Evolutionary conservation across 53 echinoderm and acorn worm species (phyloP).

Genomic region (Arbacia lixula): DNA sequence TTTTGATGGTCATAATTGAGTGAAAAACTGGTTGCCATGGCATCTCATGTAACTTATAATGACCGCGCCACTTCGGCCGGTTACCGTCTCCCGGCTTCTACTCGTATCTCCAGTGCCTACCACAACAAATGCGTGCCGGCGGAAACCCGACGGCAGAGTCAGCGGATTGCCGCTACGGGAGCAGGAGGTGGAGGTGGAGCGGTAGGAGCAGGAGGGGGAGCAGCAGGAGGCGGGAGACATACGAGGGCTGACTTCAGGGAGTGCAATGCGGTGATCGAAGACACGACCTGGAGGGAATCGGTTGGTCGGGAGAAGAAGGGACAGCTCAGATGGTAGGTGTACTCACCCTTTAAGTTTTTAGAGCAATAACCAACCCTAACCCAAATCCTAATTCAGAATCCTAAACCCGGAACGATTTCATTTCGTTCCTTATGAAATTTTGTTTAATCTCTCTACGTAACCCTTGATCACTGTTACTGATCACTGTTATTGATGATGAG

Average conservation of each 20-base stretch:
- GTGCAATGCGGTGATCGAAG: constrained; percentile 81
- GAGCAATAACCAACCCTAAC: too few species aligned
- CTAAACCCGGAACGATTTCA: too few species aligned
- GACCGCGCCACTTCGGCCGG: constrained; percentile 94
- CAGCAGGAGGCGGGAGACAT: constrained; percentile 51
- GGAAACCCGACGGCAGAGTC: constrained; percentile 44
- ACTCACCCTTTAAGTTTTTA: too few species aligned
- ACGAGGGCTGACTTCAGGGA: constrained; percentile 73
- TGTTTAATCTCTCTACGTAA: too few species aligned
- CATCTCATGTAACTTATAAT: constrained; percentile 54
- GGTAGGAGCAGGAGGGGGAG: background rate
- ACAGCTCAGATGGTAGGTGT: constrained; percentile 79
- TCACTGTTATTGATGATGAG: too few species aligned
- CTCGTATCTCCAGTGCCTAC: constrained; percentile 91
- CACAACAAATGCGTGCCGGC: constrained; percentile 91
- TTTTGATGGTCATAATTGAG: too few species aligned
- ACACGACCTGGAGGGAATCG: constrained; percentile 92
- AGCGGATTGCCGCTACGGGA: constrained; percentile 1
- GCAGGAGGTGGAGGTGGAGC: constrained; percentile 7
- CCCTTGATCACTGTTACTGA: too few species aligned
- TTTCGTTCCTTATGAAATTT: too few species aligned
- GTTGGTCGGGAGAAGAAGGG: constrained; percentile 80
- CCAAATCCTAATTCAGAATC: too few species aligned
- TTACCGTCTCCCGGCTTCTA: constrained; percentile 79
- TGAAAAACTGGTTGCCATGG: constrained; percentile 16